phyloP scores from a whole-genome alignment of 2,888 invertebrate species.

The Gryllus longicercus region DNA sequence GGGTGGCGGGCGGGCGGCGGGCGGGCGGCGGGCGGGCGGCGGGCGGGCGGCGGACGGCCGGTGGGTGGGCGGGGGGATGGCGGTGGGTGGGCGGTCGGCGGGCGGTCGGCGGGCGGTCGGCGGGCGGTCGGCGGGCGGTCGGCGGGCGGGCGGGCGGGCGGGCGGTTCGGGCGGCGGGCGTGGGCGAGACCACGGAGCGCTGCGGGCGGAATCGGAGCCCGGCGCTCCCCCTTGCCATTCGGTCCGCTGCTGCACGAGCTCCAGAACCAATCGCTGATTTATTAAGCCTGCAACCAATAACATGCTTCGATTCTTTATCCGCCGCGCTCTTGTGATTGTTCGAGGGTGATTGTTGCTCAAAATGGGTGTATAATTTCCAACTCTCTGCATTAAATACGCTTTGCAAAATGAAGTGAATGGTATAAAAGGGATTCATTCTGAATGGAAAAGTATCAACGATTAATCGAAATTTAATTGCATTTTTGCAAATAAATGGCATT shows the following conservation, averaged over 20 bases:
- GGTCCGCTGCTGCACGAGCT: background rate
- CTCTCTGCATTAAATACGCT: no score
- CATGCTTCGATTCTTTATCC: slow-evolving; percentile 6
- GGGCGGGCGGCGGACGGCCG: no score
- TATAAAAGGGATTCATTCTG: no score
- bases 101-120: background rate
- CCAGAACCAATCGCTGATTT: background rate
- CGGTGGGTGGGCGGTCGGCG: no score
- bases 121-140: background rate
- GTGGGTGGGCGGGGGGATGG: no score
- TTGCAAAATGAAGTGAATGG: no score
- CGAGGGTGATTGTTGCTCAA: background rate
- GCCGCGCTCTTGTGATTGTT: background rate
- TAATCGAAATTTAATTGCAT: no score
- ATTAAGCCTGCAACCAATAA: background rate
- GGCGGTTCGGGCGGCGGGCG: background rate
- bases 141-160: background rate
- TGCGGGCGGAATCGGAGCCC: background rate
- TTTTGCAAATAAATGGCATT: no score
- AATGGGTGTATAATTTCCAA: background rate
- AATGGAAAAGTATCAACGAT: no score
- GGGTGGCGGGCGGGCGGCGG: no score
- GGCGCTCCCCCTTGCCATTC: background rate
- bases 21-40: no score
- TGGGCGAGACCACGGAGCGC: background rate